phyloP scores from a whole-genome alignment of 2,797 vertebrate species.

The Artibeus lituratus region DNA sequence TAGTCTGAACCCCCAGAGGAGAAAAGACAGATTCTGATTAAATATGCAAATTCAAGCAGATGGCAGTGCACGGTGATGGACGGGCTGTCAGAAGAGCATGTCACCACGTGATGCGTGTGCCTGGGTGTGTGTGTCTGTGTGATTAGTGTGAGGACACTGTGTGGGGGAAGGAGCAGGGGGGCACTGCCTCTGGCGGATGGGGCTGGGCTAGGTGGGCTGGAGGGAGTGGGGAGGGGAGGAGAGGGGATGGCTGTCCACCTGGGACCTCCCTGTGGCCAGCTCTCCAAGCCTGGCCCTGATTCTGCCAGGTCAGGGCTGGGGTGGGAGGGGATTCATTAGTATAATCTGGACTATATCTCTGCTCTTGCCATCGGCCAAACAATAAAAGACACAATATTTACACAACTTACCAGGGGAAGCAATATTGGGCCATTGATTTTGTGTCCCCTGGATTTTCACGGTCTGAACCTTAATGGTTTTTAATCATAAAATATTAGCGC shows the following conservation, averaged over 20 bases:
- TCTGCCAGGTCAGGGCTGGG: neutral
- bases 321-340: constrained; percentile 62
- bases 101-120: neutral
- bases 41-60: constrained; percentile 74
- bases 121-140: neutral
- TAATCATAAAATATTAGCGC: constrained; percentile 77
- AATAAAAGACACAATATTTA: constrained; percentile 81
- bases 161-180: rapidly evolving
- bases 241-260: too few species aligned
- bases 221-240: neutral
- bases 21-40: constrained; percentile 65
- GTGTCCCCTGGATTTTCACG: constrained; percentile 74
- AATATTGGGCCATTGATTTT: constrained; percentile 80
- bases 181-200: neutral
- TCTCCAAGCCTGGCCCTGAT: neutral
- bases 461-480: constrained; percentile 77
- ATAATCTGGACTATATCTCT: constrained; percentile 63
- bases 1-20: constrained; percentile 11
- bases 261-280: neutral
- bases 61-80: constrained; percentile 38
- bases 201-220: neutral
- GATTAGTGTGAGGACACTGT: neutral
- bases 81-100: constrained; percentile 43
- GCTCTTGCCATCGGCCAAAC: constrained; percentile 78
- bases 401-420: constrained; percentile 73